phyloP scores from a whole-genome alignment of 2,797 vertebrate species.

The Pipistrellus nathusii region DNA sequence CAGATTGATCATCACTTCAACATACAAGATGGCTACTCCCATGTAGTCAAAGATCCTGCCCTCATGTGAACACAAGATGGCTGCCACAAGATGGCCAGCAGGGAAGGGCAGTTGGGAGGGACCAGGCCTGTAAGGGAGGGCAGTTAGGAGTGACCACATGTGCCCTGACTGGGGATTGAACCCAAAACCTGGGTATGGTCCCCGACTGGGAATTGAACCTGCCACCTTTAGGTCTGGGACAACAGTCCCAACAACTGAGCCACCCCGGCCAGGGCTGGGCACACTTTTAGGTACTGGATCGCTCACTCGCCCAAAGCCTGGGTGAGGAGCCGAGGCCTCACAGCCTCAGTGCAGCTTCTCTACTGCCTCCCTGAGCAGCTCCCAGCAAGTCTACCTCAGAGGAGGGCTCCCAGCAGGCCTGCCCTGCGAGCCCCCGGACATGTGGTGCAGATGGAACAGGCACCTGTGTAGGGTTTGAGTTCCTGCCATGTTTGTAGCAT shows the following conservation, averaged over 20 bases:
- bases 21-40: too few relatives aligned
- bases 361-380: neutral
- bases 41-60: too few relatives aligned
- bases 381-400: neutral
- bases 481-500: neutral
- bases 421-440: neutral
- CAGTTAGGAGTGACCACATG: neutral
- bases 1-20: too few relatives aligned
- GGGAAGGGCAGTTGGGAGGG: too few relatives aligned
- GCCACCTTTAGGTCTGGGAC: neutral
- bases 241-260: neutral
- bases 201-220: neutral
- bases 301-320: neutral
- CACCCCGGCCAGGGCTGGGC: neutral
- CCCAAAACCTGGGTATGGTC: too few relatives aligned
- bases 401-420: neutral
- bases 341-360: neutral
- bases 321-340: too few relatives aligned
- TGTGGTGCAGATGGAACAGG: neutral
- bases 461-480: neutral
- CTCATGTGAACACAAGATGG: too few relatives aligned
- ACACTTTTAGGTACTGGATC: neutral
- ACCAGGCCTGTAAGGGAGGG: too few relatives aligned
- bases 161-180: neutral
- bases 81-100: too few relatives aligned